Evolutionary conservation across 2,113 vertebrate species (phyloP), one percentile per base, ranked within the genome.

Genomic region (Callionymus lyra): DNA sequence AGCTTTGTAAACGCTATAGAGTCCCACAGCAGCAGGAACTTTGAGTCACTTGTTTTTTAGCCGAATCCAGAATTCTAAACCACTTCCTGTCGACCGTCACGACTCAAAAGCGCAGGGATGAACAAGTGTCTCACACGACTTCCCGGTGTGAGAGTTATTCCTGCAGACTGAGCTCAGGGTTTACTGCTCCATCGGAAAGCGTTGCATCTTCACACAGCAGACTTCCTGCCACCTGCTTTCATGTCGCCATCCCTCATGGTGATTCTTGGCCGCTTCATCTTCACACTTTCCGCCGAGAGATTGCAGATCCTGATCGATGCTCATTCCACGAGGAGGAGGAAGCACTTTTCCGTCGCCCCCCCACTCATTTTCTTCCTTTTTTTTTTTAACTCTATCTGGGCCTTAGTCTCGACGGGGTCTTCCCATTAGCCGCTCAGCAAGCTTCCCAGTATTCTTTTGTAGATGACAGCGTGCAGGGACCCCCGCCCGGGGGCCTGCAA

Each of bases 381-480:
- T 40, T 35, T 53, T 18, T 47, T 48, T 34, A 51, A 62, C 21
- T 47, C 46, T 72, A 67, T 65, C 59, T 67, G 39, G 42, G 40
- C 49, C 44, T 36, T 37, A 31, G 46, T 72, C 71, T 70, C 74
- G 16, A 32, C 2, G 48, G 74, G 56, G 46, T 63, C 41, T 53
- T 65, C 63, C 61, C 68, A 73, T 81, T 76, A 75, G 68, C 58
- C 50, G 52, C 55, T 71, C 50, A 53, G 46, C 60, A 57, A 47
- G 54, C 53, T 54, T 76, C 56, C 59, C 44, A 63, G 56, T 50
- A 64, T 63, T 58, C 71, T 59, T 51, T 70, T 80, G 73, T 60
- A 76, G 76, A 82, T 74, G 70, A 67, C 54, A 61, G 65, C 44
- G 45, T 21, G 46, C 31, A 43, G 47, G 47, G 60, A 68, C 49